These are phyloP conservation scores for Apotomis betuletana DNA, from an alignment of 2,888 invertebrate genomes.

Conservation along the genomic window DNA sequence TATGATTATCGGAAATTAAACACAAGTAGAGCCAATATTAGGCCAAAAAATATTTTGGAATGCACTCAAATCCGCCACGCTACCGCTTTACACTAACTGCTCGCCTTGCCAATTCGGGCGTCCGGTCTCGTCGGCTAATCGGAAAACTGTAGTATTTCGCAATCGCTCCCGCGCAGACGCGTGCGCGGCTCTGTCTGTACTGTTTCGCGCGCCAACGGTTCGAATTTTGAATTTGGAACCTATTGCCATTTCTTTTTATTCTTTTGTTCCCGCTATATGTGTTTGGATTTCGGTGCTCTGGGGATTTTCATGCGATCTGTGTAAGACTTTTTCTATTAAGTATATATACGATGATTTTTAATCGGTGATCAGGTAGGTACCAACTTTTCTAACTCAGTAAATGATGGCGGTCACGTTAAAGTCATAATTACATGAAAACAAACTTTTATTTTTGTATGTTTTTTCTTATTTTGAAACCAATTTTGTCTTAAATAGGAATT, in stretches of 20 bases:
- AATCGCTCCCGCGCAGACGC: slow-evolving; percentile 34
- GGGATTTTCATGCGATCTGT: slow-evolving; percentile 10
- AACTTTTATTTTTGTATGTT: no score
- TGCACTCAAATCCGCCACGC: slow-evolving; percentile 14
- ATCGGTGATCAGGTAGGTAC: no score
- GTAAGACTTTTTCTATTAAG: slow-evolving; percentile 1
- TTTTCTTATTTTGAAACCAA: no score
- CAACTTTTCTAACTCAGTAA: no score
- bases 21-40: no score
- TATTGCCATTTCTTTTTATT: slow-evolving; percentile 1
- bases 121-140: slow-evolving; percentile 38
- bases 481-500: no score
- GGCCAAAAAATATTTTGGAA: no score
- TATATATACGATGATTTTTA: no score
- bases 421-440: no score
- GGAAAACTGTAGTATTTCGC: slow-evolving; percentile 40
- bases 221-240: slow-evolving; percentile 5
- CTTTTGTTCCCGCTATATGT: neutral
- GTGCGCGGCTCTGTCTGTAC: neutral
- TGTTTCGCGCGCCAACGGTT: slow-evolving; percentile 4
- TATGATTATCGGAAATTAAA: no score
- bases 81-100: slow-evolving; percentile 17
- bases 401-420: no score
- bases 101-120: slow-evolving; percentile 23
- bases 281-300: slow-evolving; percentile 33